Evolutionary conservation across 2,888 invertebrate genomes (phyloP), one percentile per base, ranked within the genome.

Genomic region (Diaperis boleti): DNA sequence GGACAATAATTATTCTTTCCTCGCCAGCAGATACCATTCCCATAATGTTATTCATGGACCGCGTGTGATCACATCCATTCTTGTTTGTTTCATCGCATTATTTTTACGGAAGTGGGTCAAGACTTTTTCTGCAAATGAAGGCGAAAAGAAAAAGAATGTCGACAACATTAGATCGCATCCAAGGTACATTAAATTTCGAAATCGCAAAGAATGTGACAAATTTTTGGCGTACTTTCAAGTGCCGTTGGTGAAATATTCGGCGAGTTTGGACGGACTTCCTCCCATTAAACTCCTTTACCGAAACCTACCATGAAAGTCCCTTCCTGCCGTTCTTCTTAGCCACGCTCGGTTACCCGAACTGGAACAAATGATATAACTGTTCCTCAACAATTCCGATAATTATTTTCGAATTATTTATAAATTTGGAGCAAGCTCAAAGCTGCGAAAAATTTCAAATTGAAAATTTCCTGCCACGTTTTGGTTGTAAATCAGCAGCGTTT

Each of bases 161-260:
- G 11, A 31, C n/a, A n/a, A n/a, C 26, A 41, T 29, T 11, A 29
- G 15, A 54, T 15, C 10, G 29, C 14, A 26, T 33, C 44, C 44
- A 57, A 57, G 22, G 35, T 20, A 31, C 15, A 44, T 56, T 33
- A 4, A 11, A 37, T 56, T 55, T 55, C 42, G 55, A 45, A 33
- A 57, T 15, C 35, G 11, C 11, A 15, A 55, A 33, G 37, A 55
- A 44, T 31, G 41, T 22, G 29, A 35, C 45, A 18, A 20, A 57
- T 35, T 45, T 31, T 57, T 57, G 57, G 57, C 57, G 37, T 20
- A 45, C 35, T 45, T 20, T 57, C 57, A 57, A 57, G 22, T 7
- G 22, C 4, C 1, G 22, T 6, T n/a, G n/a, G n/a, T n/a, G n/a
- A n/a, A n/a, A n/a, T n/a, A n/a, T n/a, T n/a, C n/a, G n/a, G n/a